Evolutionary conservation across 2,113 vertebrate species (phyloP).

Genomic region (Saccopteryx bilineata): DNA sequence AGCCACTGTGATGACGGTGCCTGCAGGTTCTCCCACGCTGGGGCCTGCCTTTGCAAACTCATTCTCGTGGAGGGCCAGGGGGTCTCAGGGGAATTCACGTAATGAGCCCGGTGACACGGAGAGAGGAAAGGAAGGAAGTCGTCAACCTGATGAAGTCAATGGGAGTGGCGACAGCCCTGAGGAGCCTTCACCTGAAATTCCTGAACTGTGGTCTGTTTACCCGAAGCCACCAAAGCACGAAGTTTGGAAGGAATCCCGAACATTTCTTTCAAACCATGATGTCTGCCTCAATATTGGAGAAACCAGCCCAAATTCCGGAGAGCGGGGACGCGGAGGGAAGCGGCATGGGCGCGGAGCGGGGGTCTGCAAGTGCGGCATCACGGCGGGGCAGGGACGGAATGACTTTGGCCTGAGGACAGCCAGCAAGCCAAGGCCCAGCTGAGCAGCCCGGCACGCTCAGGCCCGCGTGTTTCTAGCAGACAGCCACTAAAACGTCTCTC

Average conservation of each 20-base stretch:
- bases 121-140: background rate
- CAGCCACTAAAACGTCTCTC: background rate
- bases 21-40: background rate
- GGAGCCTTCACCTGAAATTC: background rate
- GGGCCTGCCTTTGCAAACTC: background rate
- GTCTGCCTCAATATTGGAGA: background rate
- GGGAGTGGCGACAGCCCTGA: background rate
- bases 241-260: background rate
- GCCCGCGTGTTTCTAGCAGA: background rate
- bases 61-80: conserved; percentile 7
- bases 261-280: accelerated
- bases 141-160: background rate
- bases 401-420: accelerated
- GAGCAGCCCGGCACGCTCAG: background rate
- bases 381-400: background rate
- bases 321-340: background rate
- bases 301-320: background rate
- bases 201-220: background rate
- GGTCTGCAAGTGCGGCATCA: background rate
- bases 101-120: accelerated
- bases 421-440: background rate
- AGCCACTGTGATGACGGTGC: accelerated
- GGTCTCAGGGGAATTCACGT: background rate
- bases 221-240: background rate
- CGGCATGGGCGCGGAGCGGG: background rate